Base-by-base conservation (phyloP, 2,797 vertebrate genomes). In the Pempheris klunzingeri region DNA sequence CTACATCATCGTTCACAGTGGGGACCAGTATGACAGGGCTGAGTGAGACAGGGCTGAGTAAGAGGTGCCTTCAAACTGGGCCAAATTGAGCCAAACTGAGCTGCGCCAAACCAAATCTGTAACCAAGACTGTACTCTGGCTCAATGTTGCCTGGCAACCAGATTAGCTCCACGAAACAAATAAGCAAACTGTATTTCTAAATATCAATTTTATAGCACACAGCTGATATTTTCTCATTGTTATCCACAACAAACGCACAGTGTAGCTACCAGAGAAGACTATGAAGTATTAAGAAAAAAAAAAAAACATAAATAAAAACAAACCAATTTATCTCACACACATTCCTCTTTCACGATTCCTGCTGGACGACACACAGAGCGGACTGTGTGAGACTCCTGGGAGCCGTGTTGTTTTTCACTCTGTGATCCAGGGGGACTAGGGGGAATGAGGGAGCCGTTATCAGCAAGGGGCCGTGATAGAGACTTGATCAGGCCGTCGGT, bases 401-500 rank as follows among this genome's bases (percentile, higher is more conserved):
- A 94, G 76, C 81, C 39, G 60, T 87, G 88, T 93, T 93, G 92
- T 93, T 94, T 94, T 93, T 92, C 90, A 90, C 88, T 91, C 85
- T 85, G 84, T 92, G 92, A 90, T 92, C 92, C 68, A n/a, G 77
- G 65, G 78, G 68, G 74, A 91, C 90, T 77, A 80, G 14, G 71
- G 90, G 90, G 91, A 92, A 84, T 54, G 66, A 89, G 85, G 89
- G 81, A 90, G 90, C 91, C 66, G 90, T 95, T 95, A 95, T 94
- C 94, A 94, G 92, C 93, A 78, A 88, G 90, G 88, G 93, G 90
- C 85, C 78, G 71, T 82, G 91, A 93, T 92, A 88, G 93, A 92
- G 92, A 90, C 93, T 93, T 86, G 92, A 94, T 94, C 92, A 84
- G 90, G 88, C 93, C 74, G 83, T 81, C n/a, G 61, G 91, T 95